Conservation (phyloP, 2,888 invertebrate genomes). For the Drosophila mettleri region DNA sequence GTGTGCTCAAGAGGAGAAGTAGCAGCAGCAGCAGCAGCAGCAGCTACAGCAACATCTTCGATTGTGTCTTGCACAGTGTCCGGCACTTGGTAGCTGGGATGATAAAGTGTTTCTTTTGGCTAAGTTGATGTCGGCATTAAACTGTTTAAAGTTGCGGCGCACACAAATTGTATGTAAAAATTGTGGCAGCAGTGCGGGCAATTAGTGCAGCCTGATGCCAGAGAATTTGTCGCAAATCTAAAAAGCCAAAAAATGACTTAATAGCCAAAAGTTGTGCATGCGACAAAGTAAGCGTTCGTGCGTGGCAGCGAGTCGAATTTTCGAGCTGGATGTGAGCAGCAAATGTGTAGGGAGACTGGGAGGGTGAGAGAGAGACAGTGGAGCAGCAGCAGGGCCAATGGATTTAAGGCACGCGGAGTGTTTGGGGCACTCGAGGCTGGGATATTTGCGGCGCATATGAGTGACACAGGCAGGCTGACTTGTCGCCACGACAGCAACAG, state of each 20-base stretch:
- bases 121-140: slow-evolving; percentile 52
- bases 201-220: slow-evolving; percentile 61
- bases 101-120: slow-evolving; percentile 69
- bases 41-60: slow-evolving; percentile 52
- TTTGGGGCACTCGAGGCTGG: slow-evolving; percentile 45
- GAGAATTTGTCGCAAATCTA: slow-evolving; percentile 79
- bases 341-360: neutral
- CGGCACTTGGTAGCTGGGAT: slow-evolving; percentile 59
- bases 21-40: slow-evolving; percentile 8
- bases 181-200: slow-evolving; percentile 71
- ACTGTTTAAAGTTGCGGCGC: slow-evolving; percentile 56
- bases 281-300: slow-evolving; percentile 81
- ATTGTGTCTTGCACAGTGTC: slow-evolving; percentile 71
- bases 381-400: neutral
- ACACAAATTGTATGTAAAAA: slow-evolving; percentile 52
- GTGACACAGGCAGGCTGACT: slow-evolving; percentile 76
- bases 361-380: neutral
- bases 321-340: slow-evolving; percentile 9
- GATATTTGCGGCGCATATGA: slow-evolving; percentile 78
- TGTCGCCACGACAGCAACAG: slow-evolving; percentile 55
- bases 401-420: slow-evolving; percentile 9
- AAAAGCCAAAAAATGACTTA: slow-evolving; percentile 82
- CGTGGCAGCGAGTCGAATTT: slow-evolving; percentile 64
- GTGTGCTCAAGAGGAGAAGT: slow-evolving; percentile 55
- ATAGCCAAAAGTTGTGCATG: slow-evolving; percentile 80